Evolutionary conservation across 1,140 invertebrate species (phyloP), one percentile per base, ranked within the genome.

Genomic region (Pachypeltis micranthus): DNA sequence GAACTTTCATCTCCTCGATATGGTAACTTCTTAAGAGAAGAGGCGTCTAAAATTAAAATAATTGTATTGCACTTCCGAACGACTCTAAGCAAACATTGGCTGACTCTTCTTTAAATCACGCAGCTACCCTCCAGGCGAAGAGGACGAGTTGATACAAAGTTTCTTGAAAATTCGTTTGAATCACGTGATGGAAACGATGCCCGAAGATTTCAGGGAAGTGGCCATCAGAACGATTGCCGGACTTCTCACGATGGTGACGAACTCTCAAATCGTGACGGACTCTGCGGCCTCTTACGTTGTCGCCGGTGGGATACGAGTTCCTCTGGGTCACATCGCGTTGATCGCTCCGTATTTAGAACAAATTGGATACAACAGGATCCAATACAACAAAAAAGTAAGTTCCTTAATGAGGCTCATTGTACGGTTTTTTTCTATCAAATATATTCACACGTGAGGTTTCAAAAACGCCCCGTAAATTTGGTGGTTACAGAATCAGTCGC

Each of bases 61-160:
- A n/a, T n/a, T n/a, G n/a, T n/a, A n/a, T n/a, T n/a, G n/a, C n/a
- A n/a, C n/a, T n/a, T n/a, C n/a, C n/a, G n/a, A n/a, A n/a, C n/a
- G n/a, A n/a, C n/a, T n/a, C n/a, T n/a, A n/a, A n/a, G n/a, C n/a
- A n/a, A n/a, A n/a, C n/a, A n/a, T n/a, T n/a, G n/a, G n/a, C n/a
- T n/a, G n/a, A n/a, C n/a, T n/a, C n/a, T n/a, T n/a, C n/a, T n/a
- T n/a, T n/a, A n/a, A n/a, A n/a, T 51, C 19, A 10, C 23, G 10
- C 47, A 51, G 47, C 4, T 51, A 51, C 21, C 47, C 47, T 16
- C 47, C 60, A 82, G 80, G 67, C 79, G 80, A 39, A 86, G 86
- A 47, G 86, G 86, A 57, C 75, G 86, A 66, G 84, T 88, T 21
- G 83, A 85, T 72, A 86, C 85, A 0, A 83, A 83, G 67, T 84